These are phyloP conservation scores for Stenopsyche tienmushanensis DNA, from an alignment of 1,140 invertebrate species.

Conservation along the genomic window DNA sequence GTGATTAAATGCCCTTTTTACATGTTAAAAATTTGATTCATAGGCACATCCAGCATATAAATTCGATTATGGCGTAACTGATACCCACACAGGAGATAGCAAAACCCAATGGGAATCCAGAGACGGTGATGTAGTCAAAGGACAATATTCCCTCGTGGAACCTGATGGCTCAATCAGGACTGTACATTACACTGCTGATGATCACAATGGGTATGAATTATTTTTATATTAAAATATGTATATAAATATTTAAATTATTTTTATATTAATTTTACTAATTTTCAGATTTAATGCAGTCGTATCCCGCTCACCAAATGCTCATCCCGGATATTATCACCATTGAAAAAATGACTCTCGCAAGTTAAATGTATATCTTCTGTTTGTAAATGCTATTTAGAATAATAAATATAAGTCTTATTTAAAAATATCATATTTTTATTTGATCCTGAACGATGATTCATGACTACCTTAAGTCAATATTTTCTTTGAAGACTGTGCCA, in stretches of 20 bases:
- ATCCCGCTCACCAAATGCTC: slow-evolving; percentile 19
- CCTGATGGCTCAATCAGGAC: slow-evolving; percentile 58
- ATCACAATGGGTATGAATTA: slow-evolving; percentile 44
- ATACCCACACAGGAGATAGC: slow-evolving; percentile 54
- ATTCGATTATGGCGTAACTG: slow-evolving; percentile 54
- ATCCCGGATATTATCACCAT: slow-evolving; percentile 29
- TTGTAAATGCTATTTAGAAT: too few relatives aligned
- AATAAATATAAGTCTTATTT: too few relatives aligned
- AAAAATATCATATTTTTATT: too few relatives aligned
- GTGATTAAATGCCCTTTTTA: slow-evolving; percentile 25
- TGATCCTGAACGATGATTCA: too few relatives aligned
- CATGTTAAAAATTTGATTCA: slow-evolving; percentile 15
- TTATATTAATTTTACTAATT: slow-evolving; percentile 9
- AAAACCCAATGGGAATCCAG: slow-evolving; percentile 55
- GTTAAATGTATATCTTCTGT: too few relatives aligned
- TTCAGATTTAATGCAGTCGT: slow-evolving; percentile 38
- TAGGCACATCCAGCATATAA: slow-evolving; percentile 47
- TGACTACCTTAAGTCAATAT: too few relatives aligned
- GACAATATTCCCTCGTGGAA: slow-evolving; percentile 59
- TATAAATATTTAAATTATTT: background rate
- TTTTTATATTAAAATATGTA: background rate
- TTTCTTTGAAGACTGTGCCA: too few relatives aligned
- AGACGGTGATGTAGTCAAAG: slow-evolving; percentile 56
- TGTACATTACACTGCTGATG: slow-evolving; percentile 51
- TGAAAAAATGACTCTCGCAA: slow-evolving; percentile 2